Percentiles rank a stretch among this genome's conserved stretches.
Conservation (phyloP, 2,888 invertebrate species). For the Eilema depressum region DNA sequence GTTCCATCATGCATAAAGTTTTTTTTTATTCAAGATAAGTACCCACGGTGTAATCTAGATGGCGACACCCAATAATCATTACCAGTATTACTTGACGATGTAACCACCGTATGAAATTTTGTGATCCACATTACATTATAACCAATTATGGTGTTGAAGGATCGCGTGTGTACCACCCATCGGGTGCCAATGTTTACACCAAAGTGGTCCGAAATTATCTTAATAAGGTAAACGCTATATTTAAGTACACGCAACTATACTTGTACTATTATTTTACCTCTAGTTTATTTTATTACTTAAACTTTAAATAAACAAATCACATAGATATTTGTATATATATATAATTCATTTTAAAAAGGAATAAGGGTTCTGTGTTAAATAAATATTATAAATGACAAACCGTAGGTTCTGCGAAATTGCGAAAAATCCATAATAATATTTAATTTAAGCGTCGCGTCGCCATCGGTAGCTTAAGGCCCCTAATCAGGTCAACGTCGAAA, state of each 20-base stretch:
- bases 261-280: no score
- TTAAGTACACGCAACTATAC: not conserved
- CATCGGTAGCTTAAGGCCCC: no score
- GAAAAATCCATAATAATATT: no score
- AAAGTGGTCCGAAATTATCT: slow-evolving; percentile 9
- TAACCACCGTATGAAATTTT: slow-evolving; percentile 1
- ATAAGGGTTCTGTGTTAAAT: no score
- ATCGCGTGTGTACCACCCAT: slow-evolving; percentile 36
- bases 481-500: no score
- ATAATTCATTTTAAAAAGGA: no score
- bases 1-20: not conserved
- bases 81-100: not conserved
- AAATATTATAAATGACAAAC: no score
- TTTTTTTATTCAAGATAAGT: not conserved
- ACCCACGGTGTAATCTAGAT: not conserved
- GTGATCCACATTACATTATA: not conserved
- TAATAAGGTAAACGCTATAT: not conserved
- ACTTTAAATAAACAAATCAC: no score
- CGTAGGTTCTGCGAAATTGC: no score
- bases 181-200: slow-evolving; percentile 33
- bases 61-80: not conserved
- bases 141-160: slow-evolving; percentile 7
- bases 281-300: not conserved
- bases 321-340: no score
- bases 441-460: no score